Percentiles rank a stretch among this genome's conserved stretches.
phyloP scores from a whole-genome alignment of 1,140 invertebrate species.

The Bathynomus jamesi region DNA sequence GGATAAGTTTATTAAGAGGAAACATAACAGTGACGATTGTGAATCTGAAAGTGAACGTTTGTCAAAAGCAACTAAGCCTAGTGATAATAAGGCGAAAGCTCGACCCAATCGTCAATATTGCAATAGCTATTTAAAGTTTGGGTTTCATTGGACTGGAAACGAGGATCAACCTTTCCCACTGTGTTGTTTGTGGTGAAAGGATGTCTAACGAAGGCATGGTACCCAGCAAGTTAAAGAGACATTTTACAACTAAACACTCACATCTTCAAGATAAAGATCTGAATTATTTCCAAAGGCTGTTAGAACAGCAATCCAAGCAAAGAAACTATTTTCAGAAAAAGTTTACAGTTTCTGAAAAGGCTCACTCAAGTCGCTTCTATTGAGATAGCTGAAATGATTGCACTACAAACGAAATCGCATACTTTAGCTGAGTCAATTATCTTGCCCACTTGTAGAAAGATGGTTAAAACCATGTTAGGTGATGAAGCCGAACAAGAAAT shows the following conservation, averaged over 20 bases:
- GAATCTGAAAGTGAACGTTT: slow-evolving; percentile 4
- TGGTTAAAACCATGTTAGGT: slow-evolving; percentile 17
- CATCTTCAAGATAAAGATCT: slow-evolving; percentile 7
- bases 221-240: slow-evolving; percentile 23
- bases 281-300: neutral
- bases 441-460: slow-evolving; percentile 13
- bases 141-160: slow-evolving; percentile 13
- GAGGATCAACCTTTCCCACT: slow-evolving; percentile 13
- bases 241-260: slow-evolving; percentile 13
- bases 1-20: slow-evolving; percentile 4
- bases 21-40: slow-evolving; percentile 5
- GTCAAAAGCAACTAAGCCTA: slow-evolving; percentile 4
- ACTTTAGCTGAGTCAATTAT: slow-evolving; percentile 11
- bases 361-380: neutral
- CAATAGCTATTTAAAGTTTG: slow-evolving; percentile 19
- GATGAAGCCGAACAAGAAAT: slow-evolving; percentile 1
- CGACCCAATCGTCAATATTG: neutral
- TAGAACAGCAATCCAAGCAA: neutral
- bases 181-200: slow-evolving; percentile 20
- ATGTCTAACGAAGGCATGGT: slow-evolving; percentile 18
- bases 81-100: neutral
- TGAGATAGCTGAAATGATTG: slow-evolving; percentile 9
- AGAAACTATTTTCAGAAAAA: neutral
- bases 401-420: slow-evolving; percentile 15
- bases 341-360: neutral